Base-by-base conservation (phyloP, 1,140 invertebrate species). In the Eciton burchellii region DNA sequence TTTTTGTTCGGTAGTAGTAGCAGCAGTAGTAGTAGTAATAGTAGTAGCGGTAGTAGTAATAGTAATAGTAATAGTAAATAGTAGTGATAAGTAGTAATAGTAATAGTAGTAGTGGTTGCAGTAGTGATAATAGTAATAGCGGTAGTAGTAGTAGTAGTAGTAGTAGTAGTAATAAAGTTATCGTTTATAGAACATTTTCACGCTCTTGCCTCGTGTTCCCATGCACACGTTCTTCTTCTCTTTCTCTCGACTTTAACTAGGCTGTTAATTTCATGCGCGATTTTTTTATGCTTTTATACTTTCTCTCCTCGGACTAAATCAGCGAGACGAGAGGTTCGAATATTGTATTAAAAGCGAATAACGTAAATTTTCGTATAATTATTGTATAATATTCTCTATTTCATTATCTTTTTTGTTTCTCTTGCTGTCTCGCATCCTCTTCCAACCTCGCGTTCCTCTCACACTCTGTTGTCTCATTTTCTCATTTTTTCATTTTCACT, bases 291-390 rank as follows among this genome's bases (percentile, higher is more conserved):
- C 35, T 43, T 68, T 54, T 86, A 74, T 66, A 56, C 14, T 66
- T 70, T 54, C 41, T 86, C 35, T 91, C 85, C 24, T 74, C 71
- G 56, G 76, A 87, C 87, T 88, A 89, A 89, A 88, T 87, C 84
- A 89, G 82, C 83, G 84, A 91, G 89, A 87, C 91, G 89, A 92
- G 89, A 92, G 85, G 90, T 92, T 92, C 86, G 85, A 88, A 56
- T 91, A 88, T 90, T 76, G 76, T 90, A 90, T 88, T 89, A 86
- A 90, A 90, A 90, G 88, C 87, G 79, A 82, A 71, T 87, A 89
- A 91, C 89, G 82, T 90, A 91, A 91, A 89, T 73, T 72, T 89
- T 65, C 56, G 84, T 88, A 68, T 84, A 83, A 89, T 85, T 87
- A 85, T 88, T 88, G 76, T 83, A 84, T 79, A 77, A 84, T 71